phyloP scores from a whole-genome alignment of 2,888 invertebrate species.

The Abrostola tripartita region DNA sequence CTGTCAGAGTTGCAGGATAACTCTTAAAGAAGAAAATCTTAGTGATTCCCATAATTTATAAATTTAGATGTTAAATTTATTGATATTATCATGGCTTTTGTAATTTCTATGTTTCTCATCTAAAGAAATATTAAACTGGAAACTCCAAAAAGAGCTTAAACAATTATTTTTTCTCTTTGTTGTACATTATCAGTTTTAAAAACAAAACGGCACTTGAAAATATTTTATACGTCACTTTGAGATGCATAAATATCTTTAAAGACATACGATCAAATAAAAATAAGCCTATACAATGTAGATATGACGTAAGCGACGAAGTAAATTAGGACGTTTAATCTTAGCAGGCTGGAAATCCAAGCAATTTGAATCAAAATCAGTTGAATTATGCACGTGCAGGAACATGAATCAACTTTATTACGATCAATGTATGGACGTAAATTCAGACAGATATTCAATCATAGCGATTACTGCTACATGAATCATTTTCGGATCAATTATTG shows the following conservation, averaged over 20 bases:
- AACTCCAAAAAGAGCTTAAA: too few species aligned
- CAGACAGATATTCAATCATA: constrained; percentile 28
- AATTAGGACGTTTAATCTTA: constrained; percentile 37
- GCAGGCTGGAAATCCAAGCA: constrained; percentile 31
- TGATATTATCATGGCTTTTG: too few species aligned
- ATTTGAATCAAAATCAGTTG: constrained; percentile 32
- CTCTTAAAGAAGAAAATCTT: too few species aligned
- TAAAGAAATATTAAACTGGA: too few species aligned
- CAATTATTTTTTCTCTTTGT: too few species aligned
- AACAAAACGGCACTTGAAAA: too few species aligned
- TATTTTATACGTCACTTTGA: too few species aligned
- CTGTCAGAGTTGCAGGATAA: too few species aligned
- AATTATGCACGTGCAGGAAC: constrained; percentile 32
- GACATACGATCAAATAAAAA: constrained; percentile 6
- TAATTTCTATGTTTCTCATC: too few species aligned
- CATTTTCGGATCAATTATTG: constrained; percentile 6
- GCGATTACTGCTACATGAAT: constrained; percentile 5
- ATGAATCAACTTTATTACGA: constrained; percentile 48
- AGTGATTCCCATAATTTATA: too few species aligned
- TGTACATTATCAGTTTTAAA: too few species aligned
- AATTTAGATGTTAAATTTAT: too few species aligned
- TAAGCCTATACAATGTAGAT: constrained; percentile 14
- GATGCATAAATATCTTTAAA: neutral
- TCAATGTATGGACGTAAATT: constrained; percentile 27
- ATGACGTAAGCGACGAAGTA: constrained; percentile 39